phyloP scores from a whole-genome alignment of 2,113 vertebrate species.

The Chauna torquata region DNA sequence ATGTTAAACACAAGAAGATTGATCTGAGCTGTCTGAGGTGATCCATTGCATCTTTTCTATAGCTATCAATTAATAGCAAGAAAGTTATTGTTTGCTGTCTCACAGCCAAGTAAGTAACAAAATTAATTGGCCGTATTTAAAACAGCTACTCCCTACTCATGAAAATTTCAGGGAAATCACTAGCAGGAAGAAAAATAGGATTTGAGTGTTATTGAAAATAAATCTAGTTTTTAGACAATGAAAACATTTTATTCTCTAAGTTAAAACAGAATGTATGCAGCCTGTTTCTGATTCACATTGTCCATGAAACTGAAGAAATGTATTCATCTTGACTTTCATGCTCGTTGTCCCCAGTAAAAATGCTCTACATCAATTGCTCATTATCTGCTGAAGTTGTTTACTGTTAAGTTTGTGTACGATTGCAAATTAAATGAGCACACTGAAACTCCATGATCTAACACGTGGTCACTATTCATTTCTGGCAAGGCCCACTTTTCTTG shows the following conservation, averaged over 20 bases:
- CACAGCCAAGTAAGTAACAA: constrained; percentile 3
- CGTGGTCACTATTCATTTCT: not conserved
- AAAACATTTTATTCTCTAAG: constrained; percentile 68
- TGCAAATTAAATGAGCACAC: constrained; percentile 44
- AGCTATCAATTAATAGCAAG: constrained; percentile 19
- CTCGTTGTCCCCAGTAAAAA: constrained; percentile 58
- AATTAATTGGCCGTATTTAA: constrained; percentile 17
- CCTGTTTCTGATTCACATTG: constrained; percentile 72
- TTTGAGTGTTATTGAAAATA: constrained; percentile 53
- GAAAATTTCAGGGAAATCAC: not conserved
- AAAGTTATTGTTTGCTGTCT: constrained; percentile 16
- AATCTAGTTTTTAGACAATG: constrained; percentile 56
- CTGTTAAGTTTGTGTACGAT: constrained; percentile 49
- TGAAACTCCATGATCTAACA: not conserved
- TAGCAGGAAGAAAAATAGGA: constrained; percentile 53
- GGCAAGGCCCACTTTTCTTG: constrained; percentile 2
- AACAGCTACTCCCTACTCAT: not conserved
- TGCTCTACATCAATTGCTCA: constrained; percentile 45
- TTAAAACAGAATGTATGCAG: constrained; percentile 59
- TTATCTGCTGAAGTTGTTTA: constrained; percentile 67
- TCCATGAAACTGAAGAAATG: constrained; percentile 55
- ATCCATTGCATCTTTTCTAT: constrained; percentile 25
- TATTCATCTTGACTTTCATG: constrained; percentile 65
- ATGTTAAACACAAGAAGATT: not conserved
- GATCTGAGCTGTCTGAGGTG: constrained; percentile 19